These are phyloP conservation scores for Osmerus eperlanus DNA, from an alignment of 2,113 vertebrate genomes.

Conservation along the genomic window DNA sequence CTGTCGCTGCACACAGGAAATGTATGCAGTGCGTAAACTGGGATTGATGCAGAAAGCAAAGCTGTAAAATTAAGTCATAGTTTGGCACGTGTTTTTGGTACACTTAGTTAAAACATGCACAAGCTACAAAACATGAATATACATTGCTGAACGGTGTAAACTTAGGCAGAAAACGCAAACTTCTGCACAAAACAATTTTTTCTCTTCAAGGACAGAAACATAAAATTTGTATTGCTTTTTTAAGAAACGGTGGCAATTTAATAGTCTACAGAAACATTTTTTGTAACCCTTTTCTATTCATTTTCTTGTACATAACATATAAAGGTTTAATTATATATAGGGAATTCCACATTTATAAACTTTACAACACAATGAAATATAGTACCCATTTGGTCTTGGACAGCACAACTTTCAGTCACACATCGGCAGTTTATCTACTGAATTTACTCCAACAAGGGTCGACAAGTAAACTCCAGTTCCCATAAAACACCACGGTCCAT, in stretches of 20 bases:
- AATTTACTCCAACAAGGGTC: no score
- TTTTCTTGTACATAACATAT: constrained; percentile 67
- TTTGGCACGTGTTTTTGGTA: constrained; percentile 37
- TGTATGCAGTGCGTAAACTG: constrained; percentile 9
- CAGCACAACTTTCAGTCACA: constrained; percentile 53
- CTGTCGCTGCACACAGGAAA: constrained; percentile 26
- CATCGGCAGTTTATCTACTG: constrained; percentile 12
- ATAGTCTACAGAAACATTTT: constrained; percentile 22
- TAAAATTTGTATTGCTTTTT: constrained; percentile 54
- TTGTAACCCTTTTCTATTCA: constrained; percentile 24
- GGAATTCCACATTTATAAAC: constrained; percentile 68
- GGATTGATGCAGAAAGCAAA: constrained; percentile 40
- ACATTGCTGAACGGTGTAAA: constrained; percentile 33
- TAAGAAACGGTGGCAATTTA: constrained; percentile 48
- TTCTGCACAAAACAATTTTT: constrained; percentile 39
- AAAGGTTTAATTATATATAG: constrained; percentile 66
- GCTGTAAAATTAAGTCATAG: constrained; percentile 40
- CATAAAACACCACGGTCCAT: background rate
- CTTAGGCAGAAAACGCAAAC: constrained; percentile 30
- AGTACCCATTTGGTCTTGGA: constrained; percentile 70
- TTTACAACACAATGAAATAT: constrained; percentile 72
- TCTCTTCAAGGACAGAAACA: constrained; percentile 20
- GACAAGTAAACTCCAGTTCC: no score
- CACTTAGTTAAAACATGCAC: constrained; percentile 53
- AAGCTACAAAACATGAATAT: constrained; percentile 30